Percentiles rank a stretch among this genome's conserved stretches.
These are phyloP conservation scores for Melanotaenia parkinsoni DNA, from an alignment of 2,797 vertebrate genomes.

Conservation along the genomic window DNA sequence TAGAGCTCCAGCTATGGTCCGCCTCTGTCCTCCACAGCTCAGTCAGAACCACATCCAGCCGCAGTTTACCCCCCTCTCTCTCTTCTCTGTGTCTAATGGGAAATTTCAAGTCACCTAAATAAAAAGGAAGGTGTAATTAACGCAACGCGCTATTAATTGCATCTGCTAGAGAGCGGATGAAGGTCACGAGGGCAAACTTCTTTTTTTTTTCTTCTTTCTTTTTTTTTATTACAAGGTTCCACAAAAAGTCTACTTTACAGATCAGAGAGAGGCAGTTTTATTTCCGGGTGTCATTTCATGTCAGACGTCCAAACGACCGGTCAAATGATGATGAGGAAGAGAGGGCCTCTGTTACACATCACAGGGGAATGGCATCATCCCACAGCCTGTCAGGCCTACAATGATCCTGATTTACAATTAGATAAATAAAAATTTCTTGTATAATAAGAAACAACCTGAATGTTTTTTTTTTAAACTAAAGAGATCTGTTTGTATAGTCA, in stretches of 20 bases:
- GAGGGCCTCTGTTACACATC: neutral
- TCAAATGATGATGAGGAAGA: constrained; percentile 41
- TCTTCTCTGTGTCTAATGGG: constrained; percentile 67
- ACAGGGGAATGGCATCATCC: neutral
- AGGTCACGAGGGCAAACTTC: constrained; percentile 60
- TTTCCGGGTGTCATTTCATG: constrained; percentile 43
- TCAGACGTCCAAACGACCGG: constrained; percentile 55
- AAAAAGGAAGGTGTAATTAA: constrained; percentile 81
- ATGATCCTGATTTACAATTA: neutral
- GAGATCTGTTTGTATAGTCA: neutral
- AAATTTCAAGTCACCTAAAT: constrained; percentile 80
- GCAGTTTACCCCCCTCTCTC: neutral
- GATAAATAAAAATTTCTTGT: neutral
- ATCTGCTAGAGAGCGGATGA: constrained; percentile 69
- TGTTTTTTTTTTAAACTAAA: neutral
- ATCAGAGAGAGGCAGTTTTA: constrained; percentile 44
- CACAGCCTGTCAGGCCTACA: neutral
- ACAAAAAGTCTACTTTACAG: constrained; percentile 50
- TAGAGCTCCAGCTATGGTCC: constrained; percentile 60
- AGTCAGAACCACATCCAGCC: constrained; percentile 37
- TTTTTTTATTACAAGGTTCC: constrained; percentile 42
- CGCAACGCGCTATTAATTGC: constrained; percentile 78
- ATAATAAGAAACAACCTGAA: neutral
- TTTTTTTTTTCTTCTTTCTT: constrained; percentile 5
- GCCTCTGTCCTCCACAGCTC: constrained; percentile 14